Base-by-base conservation (phyloP, 2,888 invertebrate species). In the Acleris sparsana region DNA sequence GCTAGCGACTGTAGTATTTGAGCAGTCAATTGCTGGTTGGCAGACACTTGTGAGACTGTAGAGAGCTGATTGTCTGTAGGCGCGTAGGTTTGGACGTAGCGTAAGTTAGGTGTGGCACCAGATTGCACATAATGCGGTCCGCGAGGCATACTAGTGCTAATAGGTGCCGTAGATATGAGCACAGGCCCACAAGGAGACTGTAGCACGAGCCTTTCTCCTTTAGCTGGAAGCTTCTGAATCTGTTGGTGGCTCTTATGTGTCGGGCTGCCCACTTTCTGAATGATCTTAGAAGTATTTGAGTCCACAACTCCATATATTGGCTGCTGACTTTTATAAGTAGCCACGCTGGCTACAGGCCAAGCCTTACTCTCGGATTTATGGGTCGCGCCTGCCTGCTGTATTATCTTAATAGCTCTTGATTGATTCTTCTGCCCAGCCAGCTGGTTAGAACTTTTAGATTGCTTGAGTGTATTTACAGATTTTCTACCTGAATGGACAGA, bases 11-110 rank as follows among this genome's bases (percentile, higher is more conserved):
- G 94, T 71, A 94, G 82, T 73, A 94, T 94, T 77, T 94, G 94
- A 25, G 94, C 94, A 2, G 94, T 94, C 62, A 94, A 80, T 66
- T 94, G 94, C 74, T 94, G 94, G 77, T 94, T 94, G 22, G 94
- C 94, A 7, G 94, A 93, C 18, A 94, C 87, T 78, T 93, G 94
- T 2, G 93, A 86, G 29, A 85, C 81, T 22, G 88, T 85, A 53
- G 87, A 84, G 53, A 89, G 79, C 70, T 86, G 90, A 69, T 84
- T 86, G 46, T 89, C 89, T 11, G 82, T 72, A 4, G 86, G 73
- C 5, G 87, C 84, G 72, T 90, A 91, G 1, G 92, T 89, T 69
- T 90, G 91, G 16, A 92, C 91, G 72, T 91, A 92, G 57, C 92
- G 83, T 65, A 92, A 78, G 73, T 89, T 88, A 7, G 92, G 90